A percentile compares a stretch with the other conserved stretches of the same genome.
Conservation (phyloP, 2,113 vertebrate genomes). For the Xenus cinereus region DNA sequence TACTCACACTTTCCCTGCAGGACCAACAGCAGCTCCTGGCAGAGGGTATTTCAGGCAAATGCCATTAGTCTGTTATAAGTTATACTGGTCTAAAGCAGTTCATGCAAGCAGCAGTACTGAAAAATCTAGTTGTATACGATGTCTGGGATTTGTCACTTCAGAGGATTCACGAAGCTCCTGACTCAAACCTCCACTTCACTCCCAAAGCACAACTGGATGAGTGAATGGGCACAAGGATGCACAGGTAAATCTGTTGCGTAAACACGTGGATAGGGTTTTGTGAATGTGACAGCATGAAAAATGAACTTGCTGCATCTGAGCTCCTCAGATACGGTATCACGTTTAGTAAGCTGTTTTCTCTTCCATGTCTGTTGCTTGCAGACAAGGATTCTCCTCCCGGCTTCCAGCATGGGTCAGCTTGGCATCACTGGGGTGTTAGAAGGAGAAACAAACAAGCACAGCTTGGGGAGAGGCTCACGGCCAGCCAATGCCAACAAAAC, state of each 20-base stretch:
- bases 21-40: background rate
- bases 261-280: background rate
- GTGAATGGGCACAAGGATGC: background rate
- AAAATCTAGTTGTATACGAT: accelerated
- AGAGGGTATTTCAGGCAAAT: background rate
- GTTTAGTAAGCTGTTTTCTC: background rate
- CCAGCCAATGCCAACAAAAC: background rate
- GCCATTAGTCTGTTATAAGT: background rate
- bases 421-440: background rate
- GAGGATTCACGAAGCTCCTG: background rate
- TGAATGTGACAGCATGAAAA: background rate
- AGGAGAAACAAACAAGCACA: background rate
- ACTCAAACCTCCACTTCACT: background rate
- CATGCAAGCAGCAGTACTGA: background rate
- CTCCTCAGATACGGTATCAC: background rate
- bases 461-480: background rate
- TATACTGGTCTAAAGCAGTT: background rate
- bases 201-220: background rate
- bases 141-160: background rate
- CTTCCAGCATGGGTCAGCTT: background rate
- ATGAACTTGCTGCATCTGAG: background rate
- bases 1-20: background rate
- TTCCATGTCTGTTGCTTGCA: background rate
- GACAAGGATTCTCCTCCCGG: background rate
- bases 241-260: background rate